Evolutionary conservation across 2,113 vertebrate species (phyloP), one percentile per base, ranked within the genome.

Genomic region (Microcebus tavaratra): DNA sequence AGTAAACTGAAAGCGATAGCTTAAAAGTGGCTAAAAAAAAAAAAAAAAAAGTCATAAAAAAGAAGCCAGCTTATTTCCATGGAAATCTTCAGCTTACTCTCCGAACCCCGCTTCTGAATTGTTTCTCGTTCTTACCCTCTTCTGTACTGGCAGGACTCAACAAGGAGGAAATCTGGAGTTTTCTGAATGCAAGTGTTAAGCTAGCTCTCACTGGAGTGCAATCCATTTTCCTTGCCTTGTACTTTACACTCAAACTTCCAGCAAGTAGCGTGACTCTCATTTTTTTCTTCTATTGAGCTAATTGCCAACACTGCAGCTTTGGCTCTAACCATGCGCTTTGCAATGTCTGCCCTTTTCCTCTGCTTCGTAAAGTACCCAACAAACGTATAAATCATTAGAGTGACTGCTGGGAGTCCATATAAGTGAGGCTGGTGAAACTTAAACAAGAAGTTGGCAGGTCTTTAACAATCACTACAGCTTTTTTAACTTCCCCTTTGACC

Each of bases 1-100:
- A 99, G 98, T 98, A 97, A 98, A 98, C 98, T 99, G 98, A 99
- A 99, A 98, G 98, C 96, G 98, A 97, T 98, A 98, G 97, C 98
- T 98, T 99, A 98, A 99, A 99, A 99, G 99, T 98, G 96, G 94
- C 90, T 96, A 89, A 98, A 98, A 98, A 61, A 59, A 59, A 57
- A 59, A 57, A 42, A 59, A 97, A 95, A 95, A 97, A 96, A 36
- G 50, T 78, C 68, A 55, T 83, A 94, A 96, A 98, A 98, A 96
- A 79, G 96, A 98, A 96, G 79, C 23, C 81, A 88, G 76, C 93
- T 97, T 96, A 97, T 98, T 98, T 98, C 96, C 18, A 97, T 96
- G 98, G 98, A 98, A 98, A 97, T 98, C 96, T 98, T 98, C 96
- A 97, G 98, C 98, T 97, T 78, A 87, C 84, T 97, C 89, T 95